Evolutionary conservation across 2,888 invertebrate genomes (phyloP), one percentile per base, ranked within the genome.

Genomic region (Opisthograptis luteolata): DNA sequence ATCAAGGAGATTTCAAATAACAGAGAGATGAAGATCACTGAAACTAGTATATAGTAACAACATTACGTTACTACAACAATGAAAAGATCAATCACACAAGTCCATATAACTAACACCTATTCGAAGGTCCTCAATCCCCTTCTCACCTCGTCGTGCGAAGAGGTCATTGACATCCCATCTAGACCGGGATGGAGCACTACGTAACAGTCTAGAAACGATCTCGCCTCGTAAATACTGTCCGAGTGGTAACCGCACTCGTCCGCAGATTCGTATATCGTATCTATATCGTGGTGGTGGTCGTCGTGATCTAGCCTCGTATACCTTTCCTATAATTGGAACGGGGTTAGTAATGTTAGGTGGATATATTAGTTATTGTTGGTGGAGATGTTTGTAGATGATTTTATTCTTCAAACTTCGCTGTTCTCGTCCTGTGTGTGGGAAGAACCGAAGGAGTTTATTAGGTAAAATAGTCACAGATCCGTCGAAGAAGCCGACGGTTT

Each of bases 251-350:
- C 84, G 55, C 73, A 75, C 50, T 74, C 68, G 74, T 76, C 81
- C 0, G 72, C 72, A 0, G 73, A 66, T 62, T 90, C 89, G 62
- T 80, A 79, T 70, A 90, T 90, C 0, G 88, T 85, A 35, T 83
- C 84, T 55, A 87, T 84, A 49, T 87, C 87, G 64, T 88, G 88
- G 60, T 82, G 71, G 62, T 72, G 77, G 37, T 84, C 84, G 25
- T 80, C 76, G 57, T 66, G 58, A 50, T 70, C 67, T 60, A 75
- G 22, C 6, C 50, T 53, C 37, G 42, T 52, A 52, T 41, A 30
- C 51, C 59, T 62, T 35, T 56, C 67, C 70, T 66, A 70, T 48
- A 68, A 73, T 55, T 39, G 48, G 52, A 58, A 64, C 48, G 39
- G 44, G 56, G 72, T 75, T 78, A 77, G 62, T 68, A 50, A 62